A percentile compares a stretch with the other conserved stretches of the same genome.
Conservation (phyloP, 2,888 invertebrate species). For the Selenia dentaria region DNA sequence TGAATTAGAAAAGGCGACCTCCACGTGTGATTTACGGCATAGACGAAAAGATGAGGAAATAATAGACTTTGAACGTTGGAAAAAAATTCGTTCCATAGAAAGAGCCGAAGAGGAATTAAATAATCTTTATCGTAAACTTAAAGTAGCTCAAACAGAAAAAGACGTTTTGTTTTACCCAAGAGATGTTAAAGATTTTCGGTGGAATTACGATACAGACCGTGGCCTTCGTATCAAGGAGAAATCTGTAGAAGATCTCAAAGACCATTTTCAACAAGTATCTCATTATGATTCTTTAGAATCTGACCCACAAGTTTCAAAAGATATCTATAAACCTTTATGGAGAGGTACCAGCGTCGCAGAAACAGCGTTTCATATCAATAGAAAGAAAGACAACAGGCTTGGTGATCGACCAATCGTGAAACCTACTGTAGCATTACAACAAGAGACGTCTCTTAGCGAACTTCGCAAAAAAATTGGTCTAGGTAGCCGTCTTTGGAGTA, state of each 20-base stretch:
- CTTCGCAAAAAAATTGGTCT: constrained; percentile 83
- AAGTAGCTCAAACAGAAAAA: constrained; percentile 91
- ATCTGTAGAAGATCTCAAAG: constrained; percentile 94
- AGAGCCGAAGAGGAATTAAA: constrained; percentile 93
- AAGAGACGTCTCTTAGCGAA: constrained; percentile 74
- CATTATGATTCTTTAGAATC: constrained; percentile 77
- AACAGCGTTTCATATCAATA: constrained; percentile 89
- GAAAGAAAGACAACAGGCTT: constrained; percentile 77
- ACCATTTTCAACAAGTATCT: constrained; percentile 88
- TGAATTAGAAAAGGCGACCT: constrained; percentile 91
- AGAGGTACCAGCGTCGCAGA: constrained; percentile 93
- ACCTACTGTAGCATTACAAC: constrained; percentile 54
- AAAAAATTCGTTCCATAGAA: constrained; percentile 90
- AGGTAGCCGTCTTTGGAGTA: constrained; percentile 92
- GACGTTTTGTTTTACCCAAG: constrained; percentile 93
- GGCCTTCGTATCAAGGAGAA: constrained; percentile 93
- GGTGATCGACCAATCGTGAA: constrained; percentile 51
- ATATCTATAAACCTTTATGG: constrained; percentile 92
- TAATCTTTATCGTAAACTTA: constrained; percentile 90
- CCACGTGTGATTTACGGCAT: constrained; percentile 88
- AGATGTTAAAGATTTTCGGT: constrained; percentile 89
- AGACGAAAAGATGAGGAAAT: constrained; percentile 91
- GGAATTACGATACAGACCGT: constrained; percentile 90
- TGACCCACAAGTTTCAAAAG: constrained; percentile 80
- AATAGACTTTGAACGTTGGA: constrained; percentile 95